These are phyloP conservation scores for Athene noctua DNA, from an alignment of 2,113 vertebrate species.

Conservation along the genomic window DNA sequence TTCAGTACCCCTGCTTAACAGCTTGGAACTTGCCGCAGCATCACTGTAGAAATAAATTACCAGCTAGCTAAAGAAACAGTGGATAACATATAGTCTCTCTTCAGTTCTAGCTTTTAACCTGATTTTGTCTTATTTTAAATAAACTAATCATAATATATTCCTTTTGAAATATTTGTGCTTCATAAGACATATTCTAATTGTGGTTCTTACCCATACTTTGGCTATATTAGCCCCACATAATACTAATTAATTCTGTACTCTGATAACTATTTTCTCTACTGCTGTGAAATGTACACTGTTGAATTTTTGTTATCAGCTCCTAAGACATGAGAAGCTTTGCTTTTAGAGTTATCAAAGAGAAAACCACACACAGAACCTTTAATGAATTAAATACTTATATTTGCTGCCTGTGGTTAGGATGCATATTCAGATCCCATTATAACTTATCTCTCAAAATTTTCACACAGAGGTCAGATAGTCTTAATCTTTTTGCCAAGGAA, in stretches of 20 bases:
- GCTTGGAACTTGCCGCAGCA: background rate
- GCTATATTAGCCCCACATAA: background rate
- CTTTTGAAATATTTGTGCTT: background rate
- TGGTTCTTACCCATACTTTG: background rate
- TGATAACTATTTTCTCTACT: background rate
- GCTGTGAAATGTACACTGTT: background rate
- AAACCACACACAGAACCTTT: background rate
- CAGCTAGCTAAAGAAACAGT: background rate
- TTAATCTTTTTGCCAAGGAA: background rate
- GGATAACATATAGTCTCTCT: background rate
- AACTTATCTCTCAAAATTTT: background rate
- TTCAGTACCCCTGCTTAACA: background rate
- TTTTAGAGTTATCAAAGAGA: background rate
- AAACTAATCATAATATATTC: background rate
- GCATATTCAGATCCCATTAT: background rate
- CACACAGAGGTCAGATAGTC: background rate
- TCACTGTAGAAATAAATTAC: background rate
- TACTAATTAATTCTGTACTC: background rate
- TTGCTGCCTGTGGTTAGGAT: background rate
- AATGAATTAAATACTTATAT: background rate
- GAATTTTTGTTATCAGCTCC: background rate
- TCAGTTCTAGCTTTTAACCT: background rate
- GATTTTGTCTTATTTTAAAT: background rate
- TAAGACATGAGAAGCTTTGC: background rate
- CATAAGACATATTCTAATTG: background rate